Evolutionary conservation across 1,140 invertebrate species (phyloP), one percentile per base, ranked within the genome.

Genomic region (Bactericera cockerelli): DNA sequence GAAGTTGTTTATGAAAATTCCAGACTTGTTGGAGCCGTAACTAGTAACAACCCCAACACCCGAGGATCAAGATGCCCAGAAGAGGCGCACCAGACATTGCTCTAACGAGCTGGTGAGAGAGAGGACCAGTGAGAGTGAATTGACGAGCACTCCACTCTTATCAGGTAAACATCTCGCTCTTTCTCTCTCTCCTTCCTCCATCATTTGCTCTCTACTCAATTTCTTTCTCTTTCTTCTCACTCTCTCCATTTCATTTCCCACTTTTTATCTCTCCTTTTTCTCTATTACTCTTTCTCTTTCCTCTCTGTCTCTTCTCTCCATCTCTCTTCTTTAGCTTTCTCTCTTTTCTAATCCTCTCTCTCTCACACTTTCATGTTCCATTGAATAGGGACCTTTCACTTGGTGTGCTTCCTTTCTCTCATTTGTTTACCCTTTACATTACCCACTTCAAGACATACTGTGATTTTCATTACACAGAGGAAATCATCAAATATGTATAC

Each of bases 321-420:
- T n/a, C 24, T 56, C 14, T n/a, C 14, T 56, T 14, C 25, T 24
- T 26, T 22, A 16, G 28, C 21, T 22, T 28, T 4, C 10, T n/a
- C n/a, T n/a, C n/a, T n/a, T 53, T n/a, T 53, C 49, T 53, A 4
- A 8, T n/a, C n/a, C 49, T 53, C 49, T 53, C 49, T 53, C 49
- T 53, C 49, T 53, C 49, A 8, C 49, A 8, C 49, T 56, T n/a
- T n/a, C 49, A 4, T 24, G 4, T 24, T n/a, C 49, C 49, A 19
- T 24, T 19, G 49, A 54, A 54, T 21, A 21, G n/a, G 19, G 49
- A 19, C 25, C 49, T 24, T 4, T 54, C 49, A 21, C 25, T 19
- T 21, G 49, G 4, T 21, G 25, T 54, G 49, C 19, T 24, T 4
- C n/a, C n/a, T n/a, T n/a, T n/a, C n/a, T n/a, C n/a, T n/a, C n/a